Percentiles rank a stretch among this genome's conserved stretches.
Conservation (phyloP, 2,888 invertebrate species). For the Eilema caniola region DNA sequence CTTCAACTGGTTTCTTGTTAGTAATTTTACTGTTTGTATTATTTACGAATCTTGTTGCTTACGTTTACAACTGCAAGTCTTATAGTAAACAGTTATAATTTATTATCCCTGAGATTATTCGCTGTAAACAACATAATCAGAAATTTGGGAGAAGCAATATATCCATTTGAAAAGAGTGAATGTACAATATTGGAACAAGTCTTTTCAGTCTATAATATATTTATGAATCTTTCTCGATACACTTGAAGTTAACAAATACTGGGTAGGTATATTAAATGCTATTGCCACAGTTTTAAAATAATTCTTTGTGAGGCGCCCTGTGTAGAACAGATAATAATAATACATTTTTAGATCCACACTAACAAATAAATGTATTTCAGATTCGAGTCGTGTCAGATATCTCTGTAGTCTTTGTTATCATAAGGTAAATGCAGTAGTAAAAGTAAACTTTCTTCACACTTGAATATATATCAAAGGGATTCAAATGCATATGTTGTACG, state of each 20-base stretch:
- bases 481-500: background rate
- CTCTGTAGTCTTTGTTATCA: slow-evolving; percentile 16
- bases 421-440: background rate
- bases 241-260: no score
- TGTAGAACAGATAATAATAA: slow-evolving; percentile 36
- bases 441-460: slow-evolving; percentile 11
- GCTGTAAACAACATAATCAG: background rate
- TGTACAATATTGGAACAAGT: background rate
- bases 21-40: background rate
- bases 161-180: background rate
- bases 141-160: background rate
- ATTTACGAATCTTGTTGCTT: background rate
- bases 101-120: background rate
- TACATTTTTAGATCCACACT: slow-evolving; percentile 19
- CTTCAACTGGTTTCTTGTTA: background rate
- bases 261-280: no score
- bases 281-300: slow-evolving; percentile 54
- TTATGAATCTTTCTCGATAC: background rate
- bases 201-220: background rate
- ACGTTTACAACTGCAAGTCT: background rate
- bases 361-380: slow-evolving; percentile 31
- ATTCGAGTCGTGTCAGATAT: slow-evolving; percentile 20
- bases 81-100: background rate
- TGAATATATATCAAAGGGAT: slow-evolving; percentile 13
- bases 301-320: slow-evolving; percentile 24